Evolutionary conservation across 1,140 invertebrate genomes (phyloP).

Genomic region (Parasteatoda tepidariorum): DNA sequence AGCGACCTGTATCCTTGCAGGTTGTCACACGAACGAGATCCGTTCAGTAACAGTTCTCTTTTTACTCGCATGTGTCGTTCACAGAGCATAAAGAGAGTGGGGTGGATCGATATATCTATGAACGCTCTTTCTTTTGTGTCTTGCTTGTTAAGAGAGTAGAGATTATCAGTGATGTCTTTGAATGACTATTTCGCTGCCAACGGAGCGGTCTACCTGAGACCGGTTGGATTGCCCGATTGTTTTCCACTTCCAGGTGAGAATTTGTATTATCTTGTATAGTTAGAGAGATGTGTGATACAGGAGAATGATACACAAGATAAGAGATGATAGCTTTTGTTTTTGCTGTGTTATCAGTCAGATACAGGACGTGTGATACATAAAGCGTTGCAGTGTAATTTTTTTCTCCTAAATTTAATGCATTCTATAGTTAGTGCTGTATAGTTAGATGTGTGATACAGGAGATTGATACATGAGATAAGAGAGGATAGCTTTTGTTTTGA

Average conservation of each 20-base stretch:
- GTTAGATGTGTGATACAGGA: no score
- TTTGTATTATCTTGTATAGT: no score
- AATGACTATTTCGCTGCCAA: constrained; percentile 57
- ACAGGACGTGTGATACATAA: no score
- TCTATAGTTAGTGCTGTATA: no score
- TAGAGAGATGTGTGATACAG: no score
- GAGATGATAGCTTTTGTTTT: no score
- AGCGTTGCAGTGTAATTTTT: no score
- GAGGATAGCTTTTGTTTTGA: no score
- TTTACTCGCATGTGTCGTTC: constrained; percentile 10
- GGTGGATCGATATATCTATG: constrained; percentile 17
- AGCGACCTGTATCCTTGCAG: constrained; percentile 43
- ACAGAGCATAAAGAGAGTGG: background rate
- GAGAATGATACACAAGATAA: no score
- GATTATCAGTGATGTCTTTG: constrained; percentile 28
- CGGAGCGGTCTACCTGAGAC: constrained; percentile 48
- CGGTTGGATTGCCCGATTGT: constrained; percentile 44
- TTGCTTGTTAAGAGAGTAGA: background rate
- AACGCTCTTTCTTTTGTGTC: constrained; percentile 6
- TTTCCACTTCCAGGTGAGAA: constrained; percentile 50
- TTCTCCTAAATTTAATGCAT: no score
- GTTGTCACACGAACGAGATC: background rate
- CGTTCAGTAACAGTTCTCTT: background rate
- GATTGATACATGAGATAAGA: no score
- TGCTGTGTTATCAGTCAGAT: no score